Base-by-base conservation (phyloP, 2,797 vertebrate genomes). In the Sebastes taczanowskii region DNA sequence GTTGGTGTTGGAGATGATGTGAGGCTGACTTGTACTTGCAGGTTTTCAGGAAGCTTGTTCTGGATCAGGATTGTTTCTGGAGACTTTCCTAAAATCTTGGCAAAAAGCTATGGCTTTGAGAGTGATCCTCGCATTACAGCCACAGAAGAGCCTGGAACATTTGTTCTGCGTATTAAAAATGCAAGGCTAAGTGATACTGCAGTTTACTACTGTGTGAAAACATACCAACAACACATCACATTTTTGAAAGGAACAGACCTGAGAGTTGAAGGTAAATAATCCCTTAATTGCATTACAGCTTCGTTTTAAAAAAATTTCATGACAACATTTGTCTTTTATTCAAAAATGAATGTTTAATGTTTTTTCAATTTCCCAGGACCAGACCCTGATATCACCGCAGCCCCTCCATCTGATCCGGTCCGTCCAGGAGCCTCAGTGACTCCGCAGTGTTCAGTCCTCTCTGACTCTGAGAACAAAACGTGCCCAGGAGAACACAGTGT, bases 41-140 rank as follows among this genome's bases (percentile, higher is more conserved):
- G 13, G 11, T 4, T 1, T 7, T 0, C 0, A 0, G 74, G 60
- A 22, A 25, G 5, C 3, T 7, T 85, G 0, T 62, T 38, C 20
- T 92, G 91, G 91, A 73, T 88, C 42, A 84, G 69, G 22, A 0
- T 78, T 68, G 46, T 68, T 63, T n/a, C 80, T 69, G 82, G 49
- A 77, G 29, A 32, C 0, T 0, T 55, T 62, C 70, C 71, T 29
- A 7, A 82, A 4, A 0, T 70, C 6, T 46, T 90, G 11, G 74
- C 34, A 16, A 67, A 7, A 49, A 20, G 42, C 11, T 2, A 1
- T 2, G 0, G 3, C 11, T 7, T 5, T 2, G 0, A 63, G 11
- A 0, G 1, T 0, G 5, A 46, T 84, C 2, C 1, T 59, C 70
- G 0, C 2, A 67, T 88, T 49, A 66, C 20, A 60, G 0, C 35